A percentile compares a stretch with the other conserved stretches of the same genome.
Conservation (phyloP, 92 coral and sea anemone genomes). For the Parazoanthus swiftii region DNA sequence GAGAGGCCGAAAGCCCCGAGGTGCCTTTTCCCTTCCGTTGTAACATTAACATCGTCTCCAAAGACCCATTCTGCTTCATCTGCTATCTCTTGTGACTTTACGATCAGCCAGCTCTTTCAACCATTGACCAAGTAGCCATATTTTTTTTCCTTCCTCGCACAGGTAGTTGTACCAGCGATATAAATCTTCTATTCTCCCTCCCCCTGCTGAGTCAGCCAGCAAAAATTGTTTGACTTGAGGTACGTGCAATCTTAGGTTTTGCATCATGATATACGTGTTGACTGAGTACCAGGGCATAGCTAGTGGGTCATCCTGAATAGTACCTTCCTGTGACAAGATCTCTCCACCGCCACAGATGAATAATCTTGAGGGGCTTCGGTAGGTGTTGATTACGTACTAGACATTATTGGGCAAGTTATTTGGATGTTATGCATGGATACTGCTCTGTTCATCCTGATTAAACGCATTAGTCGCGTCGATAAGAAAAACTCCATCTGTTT, state of each 20-base stretch:
- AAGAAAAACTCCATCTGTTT: no score
- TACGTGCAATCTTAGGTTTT: slow-evolving; percentile 41
- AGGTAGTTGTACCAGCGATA: slow-evolving; percentile 48
- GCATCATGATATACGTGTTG: slow-evolving; percentile 53
- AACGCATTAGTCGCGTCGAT: no score
- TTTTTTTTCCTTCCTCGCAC: slow-evolving; percentile 51
- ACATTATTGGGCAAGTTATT: not conserved
- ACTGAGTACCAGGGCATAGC: slow-evolving; percentile 64
- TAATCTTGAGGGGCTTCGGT: slow-evolving; percentile 43
- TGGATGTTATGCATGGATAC: slow-evolving; percentile 14
- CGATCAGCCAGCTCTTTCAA: slow-evolving; percentile 18
- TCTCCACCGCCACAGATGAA: slow-evolving; percentile 52
- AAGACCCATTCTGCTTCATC: slow-evolving; percentile 36
- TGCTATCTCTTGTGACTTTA: slow-evolving; percentile 6
- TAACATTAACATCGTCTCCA: slow-evolving; percentile 43
- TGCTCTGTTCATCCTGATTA: no score
- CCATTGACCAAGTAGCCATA: slow-evolving; percentile 58
- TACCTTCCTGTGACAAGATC: slow-evolving; percentile 50
- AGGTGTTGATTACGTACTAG: slow-evolving; percentile 40
- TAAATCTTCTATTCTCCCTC: slow-evolving; percentile 30
- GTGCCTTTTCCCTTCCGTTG: slow-evolving; percentile 51
- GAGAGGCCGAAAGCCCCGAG: no score
- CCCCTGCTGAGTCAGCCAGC: slow-evolving; percentile 44
- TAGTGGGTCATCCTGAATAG: slow-evolving; percentile 31
- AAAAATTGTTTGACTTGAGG: slow-evolving; percentile 50